Base-by-base conservation (phyloP, 1,140 invertebrate species). In the Drosophila nikananu region DNA sequence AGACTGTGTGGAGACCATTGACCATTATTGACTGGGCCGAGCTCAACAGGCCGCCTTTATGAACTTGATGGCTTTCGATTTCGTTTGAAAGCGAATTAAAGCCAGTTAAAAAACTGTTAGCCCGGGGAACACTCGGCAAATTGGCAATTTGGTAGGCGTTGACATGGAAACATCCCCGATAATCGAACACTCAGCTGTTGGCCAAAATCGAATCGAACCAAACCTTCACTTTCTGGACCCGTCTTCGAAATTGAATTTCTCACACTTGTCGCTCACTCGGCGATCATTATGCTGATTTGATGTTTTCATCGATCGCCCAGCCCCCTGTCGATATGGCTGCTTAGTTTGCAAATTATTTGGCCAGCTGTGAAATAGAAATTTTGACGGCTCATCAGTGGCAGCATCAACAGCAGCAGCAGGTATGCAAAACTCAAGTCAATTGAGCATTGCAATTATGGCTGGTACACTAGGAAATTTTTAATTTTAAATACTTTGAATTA, bases 211-310 rank as follows among this genome's bases (percentile, higher is more conserved):
- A 57, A 39, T 41, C 39, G 17, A 30, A 30, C n/a, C n/a, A 12
- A 75, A 83, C 72, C 81, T 83, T 83, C 64, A 77, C 77, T 80
- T 80, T 83, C 51, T 25, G 58, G 49, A 25, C 3, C n/a, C 32
- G 54, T 42, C 44, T 74, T 63, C 41, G 71, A 74, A 89, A 91
- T 80, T 82, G 49, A 91, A 91, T 86, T 89, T 89, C 75, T 80
- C 86, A 89, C 86, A 89, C 86, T 86, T 89, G 86, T 89, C 86
- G 79, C 61, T 83, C 5, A 37, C 25, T 19, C 49, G 49, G 49
- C 49, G 58, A 71, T 83, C 86, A 87, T 77, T 77, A 73, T 67
- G 72, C 59, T 78, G 72, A 77, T 89, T 63, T 78, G 77, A 77
- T 89, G 78, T 75, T 81, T 86, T 81, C 77, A 86, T 78, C 79